phyloP scores from a whole-genome alignment of 2,888 invertebrate genomes.

The Carcina quercana region DNA sequence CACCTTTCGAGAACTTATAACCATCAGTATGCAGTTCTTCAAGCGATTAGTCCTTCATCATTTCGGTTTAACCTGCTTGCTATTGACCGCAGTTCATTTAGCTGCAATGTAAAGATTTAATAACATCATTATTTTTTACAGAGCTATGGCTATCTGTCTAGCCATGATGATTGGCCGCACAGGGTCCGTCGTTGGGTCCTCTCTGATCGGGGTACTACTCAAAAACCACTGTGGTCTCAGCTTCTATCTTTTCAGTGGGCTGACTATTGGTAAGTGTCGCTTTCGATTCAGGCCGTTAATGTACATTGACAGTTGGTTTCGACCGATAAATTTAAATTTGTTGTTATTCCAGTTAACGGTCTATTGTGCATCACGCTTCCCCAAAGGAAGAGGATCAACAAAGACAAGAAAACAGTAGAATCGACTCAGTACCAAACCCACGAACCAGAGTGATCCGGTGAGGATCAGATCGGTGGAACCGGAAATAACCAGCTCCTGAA shows the following conservation, averaged over 20 bases:
- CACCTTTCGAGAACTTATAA: no score
- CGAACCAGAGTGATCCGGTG: conserved; percentile 53
- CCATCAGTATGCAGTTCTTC: no score
- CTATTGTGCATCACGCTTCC: conserved; percentile 52
- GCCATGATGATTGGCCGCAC: conserved; percentile 78
- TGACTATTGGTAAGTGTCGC: conserved; percentile 66
- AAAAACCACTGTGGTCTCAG: conserved; percentile 76
- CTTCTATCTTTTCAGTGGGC: conserved; percentile 75
- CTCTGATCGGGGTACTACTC: conserved; percentile 77
- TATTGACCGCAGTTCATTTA: no score
- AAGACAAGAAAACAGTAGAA: conserved; percentile 30
- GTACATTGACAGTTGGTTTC: no score
- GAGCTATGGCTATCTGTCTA: conserved; percentile 78
- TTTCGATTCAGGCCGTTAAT: no score
- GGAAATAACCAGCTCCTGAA: conserved; percentile 1
- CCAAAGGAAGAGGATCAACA: conserved; percentile 32
- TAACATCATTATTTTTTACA: conserved; percentile 26
- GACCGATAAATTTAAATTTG: not conserved
- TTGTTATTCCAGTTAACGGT: conserved; percentile 47
- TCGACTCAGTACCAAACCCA: conserved; percentile 48
- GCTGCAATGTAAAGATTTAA: no score
- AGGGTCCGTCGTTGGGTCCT: conserved; percentile 79
- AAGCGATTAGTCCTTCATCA: no score
- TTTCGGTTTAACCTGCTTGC: no score
- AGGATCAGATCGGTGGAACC: conserved; percentile 12